phyloP scores from a whole-genome alignment of 2,113 vertebrate genomes.

The Laticauda colubrina region DNA sequence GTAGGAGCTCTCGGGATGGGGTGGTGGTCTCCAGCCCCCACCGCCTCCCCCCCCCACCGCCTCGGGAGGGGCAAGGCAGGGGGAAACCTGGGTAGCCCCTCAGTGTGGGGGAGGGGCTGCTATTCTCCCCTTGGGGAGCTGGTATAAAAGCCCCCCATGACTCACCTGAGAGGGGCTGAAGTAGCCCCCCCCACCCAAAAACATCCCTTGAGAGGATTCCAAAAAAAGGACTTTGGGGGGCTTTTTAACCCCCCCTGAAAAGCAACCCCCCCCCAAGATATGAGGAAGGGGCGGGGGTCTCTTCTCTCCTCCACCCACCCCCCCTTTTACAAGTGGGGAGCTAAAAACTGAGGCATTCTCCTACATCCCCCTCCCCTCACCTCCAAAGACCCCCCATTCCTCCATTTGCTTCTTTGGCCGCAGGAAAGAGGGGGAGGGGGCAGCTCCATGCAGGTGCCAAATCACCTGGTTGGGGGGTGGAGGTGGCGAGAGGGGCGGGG shows the following conservation, averaged over 20 bases:
- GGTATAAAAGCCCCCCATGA: neutral
- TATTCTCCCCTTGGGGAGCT: neutral
- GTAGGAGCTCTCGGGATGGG: neutral
- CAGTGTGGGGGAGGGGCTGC: neutral
- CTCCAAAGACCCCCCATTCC: neutral
- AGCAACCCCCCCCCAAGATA: neutral
- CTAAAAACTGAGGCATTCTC: neutral
- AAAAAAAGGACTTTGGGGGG: too few relatives aligned
- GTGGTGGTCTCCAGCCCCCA: neutral
- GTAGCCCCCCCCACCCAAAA: neutral
- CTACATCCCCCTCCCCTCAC: neutral
- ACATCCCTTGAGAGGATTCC: neutral
- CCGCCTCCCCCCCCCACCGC: neutral
- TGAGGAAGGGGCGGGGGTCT: neutral
- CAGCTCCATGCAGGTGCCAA: neutral
- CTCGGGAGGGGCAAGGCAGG: neutral
- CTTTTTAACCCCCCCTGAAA: neutral
- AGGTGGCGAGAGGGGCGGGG: neutral
- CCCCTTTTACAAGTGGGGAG: neutral
- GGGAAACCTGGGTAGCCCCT: neutral
- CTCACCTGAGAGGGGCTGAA: neutral
- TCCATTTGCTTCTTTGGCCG: neutral
- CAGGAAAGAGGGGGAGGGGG: neutral
- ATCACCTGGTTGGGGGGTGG: neutral
- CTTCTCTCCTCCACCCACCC: neutral